A percentile compares a stretch with the other conserved stretches of the same genome.
Evolutionary conservation across 1,140 invertebrate genomes (phyloP).

Genomic region (Ruditapes philippinarum): DNA sequence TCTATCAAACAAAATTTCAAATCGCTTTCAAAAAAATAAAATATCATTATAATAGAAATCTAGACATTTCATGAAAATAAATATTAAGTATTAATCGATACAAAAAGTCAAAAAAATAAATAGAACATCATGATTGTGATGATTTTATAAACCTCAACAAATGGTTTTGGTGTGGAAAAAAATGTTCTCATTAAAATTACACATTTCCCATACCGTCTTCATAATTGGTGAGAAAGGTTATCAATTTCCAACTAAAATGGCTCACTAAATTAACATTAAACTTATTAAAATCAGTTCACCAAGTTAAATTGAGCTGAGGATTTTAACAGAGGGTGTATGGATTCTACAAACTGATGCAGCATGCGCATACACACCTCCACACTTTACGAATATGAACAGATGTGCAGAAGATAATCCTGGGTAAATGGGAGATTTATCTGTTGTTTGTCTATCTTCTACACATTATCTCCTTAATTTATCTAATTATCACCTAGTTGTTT

Average conservation of each 20-base stretch:
- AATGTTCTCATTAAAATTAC: no score
- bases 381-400: neutral
- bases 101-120: no score
- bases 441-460: neutral
- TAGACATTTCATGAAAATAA: no score
- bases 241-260: neutral
- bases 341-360: neutral
- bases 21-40: no score
- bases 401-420: slow-evolving; percentile 14
- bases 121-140: no score
- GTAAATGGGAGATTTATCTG: neutral
- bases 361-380: neutral
- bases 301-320: neutral
- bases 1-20: no score
- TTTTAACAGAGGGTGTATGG: neutral
- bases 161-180: no score
- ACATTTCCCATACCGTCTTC: neutral
- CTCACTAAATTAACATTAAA: neutral
- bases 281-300: neutral
- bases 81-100: no score
- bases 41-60: no score
- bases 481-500: slow-evolving; percentile 24
- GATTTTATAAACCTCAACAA: no score
- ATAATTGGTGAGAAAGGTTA: neutral
- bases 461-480: neutral